Base-by-base conservation (phyloP, 35 echinoderm and acorn worm species). In the Hemicentrotus pulcherrimus region DNA sequence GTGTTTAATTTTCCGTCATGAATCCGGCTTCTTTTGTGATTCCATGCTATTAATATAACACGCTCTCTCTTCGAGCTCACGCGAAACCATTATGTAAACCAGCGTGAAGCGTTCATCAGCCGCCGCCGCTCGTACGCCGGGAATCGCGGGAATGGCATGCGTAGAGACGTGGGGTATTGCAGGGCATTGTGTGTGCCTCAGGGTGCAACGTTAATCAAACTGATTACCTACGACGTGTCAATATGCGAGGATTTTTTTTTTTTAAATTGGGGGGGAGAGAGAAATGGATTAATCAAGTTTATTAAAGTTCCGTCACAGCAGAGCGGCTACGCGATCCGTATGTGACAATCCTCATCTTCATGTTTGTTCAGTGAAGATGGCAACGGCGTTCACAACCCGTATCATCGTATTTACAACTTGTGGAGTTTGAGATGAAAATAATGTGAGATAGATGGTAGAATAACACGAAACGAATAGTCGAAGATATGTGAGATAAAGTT, bases 291-390 rank as follows among this genome's bases (percentile, higher is more conserved):
- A 93, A 93, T 93, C 46, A 93, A 93, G 91, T 93, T 93, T 93
- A 93, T 93, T 93, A 93, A 93, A 50, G 91, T 93, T 93, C 48
- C 91, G 91, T 93, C 46, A 93, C 91, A 93, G 91, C 31, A 93
- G 32, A 93, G 91, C 48, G 91, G 6, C 48, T 93, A 58, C 91
- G 91, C 46, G 91, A 31, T 58, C 30, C 45, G 65, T 78, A 78
- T 78, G 65, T 78, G 65, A 78, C 65, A 78, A 78, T 78, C 65
- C 28, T 18, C 15, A 28, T 78, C 65, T 78, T n/a, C 65, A 78
- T 78, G 65, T 78, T 78, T 78, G 65, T 22, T 78, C 65, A 6
- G 6, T 8, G 65, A 78, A n/a, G 65, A 78, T 78, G 65, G n/a
- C 15, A 78, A 22, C 65, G 28, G 19, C 19, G 65, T 78, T 28